These are phyloP conservation scores for Noctilio leporinus DNA, from an alignment of 2,113 vertebrate genomes.

Conservation along the genomic window DNA sequence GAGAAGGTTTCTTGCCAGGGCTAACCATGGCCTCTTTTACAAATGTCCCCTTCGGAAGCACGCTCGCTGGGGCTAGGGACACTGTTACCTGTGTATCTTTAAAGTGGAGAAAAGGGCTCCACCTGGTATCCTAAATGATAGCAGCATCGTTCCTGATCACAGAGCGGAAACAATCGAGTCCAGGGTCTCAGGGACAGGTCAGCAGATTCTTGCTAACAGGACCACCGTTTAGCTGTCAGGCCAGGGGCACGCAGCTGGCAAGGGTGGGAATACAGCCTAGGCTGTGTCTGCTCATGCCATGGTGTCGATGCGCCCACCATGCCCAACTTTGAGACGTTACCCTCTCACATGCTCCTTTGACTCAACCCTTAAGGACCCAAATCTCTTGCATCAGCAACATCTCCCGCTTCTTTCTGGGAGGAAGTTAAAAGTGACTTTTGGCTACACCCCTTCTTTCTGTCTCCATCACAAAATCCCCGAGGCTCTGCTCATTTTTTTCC, in stretches of 20 bases:
- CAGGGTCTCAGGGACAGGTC: not conserved
- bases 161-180: not conserved
- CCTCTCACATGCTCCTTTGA: not conserved
- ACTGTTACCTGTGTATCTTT: not conserved
- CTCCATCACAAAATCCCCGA: not conserved
- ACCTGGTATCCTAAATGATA: not conserved
- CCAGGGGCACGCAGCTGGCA: fast-evolving
- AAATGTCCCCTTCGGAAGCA: constrained; percentile 1
- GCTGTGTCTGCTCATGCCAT: not conserved
- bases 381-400: constrained; percentile 21
- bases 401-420: not conserved
- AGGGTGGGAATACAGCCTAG: fast-evolving
- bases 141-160: not conserved
- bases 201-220: constrained; percentile 54
- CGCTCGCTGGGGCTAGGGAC: not conserved
- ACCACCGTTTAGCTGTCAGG: not conserved
- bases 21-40: not conserved
- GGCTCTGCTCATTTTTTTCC: not conserved
- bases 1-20: not conserved
- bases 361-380: constrained; percentile 27
- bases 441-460: not conserved
- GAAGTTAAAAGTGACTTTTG: not conserved
- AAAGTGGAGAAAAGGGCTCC: not conserved
- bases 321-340: fast-evolving
- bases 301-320: not conserved